A percentile compares a stretch with the other conserved stretches of the same genome.
These are phyloP conservation scores for Aphelenchoides fujianensis DNA, from an alignment of 1,140 invertebrate genomes.

Conservation along the genomic window DNA sequence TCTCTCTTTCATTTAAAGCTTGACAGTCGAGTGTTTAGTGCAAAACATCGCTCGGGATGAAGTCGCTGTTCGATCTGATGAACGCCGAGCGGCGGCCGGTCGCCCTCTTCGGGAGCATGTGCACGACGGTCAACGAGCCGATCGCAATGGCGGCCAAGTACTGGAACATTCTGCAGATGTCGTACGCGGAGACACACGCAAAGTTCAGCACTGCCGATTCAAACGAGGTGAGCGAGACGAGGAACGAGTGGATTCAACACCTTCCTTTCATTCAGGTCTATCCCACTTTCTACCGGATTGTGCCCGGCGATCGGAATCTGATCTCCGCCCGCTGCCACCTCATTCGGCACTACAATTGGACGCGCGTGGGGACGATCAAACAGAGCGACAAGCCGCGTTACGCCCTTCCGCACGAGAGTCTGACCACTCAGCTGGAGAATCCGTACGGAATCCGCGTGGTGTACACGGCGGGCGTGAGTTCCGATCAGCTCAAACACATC, in stretches of 20 bases:
- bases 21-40: slow-evolving; percentile 83
- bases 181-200: slow-evolving; percentile 95
- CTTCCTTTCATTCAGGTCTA: too few species aligned
- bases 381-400: slow-evolving; percentile 87
- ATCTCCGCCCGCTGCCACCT: slow-evolving; percentile 84
- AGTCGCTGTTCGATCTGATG: slow-evolving; percentile 97
- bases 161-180: slow-evolving; percentile 90
- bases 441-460: slow-evolving; percentile 74
- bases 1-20: too few species aligned
- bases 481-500: slow-evolving; percentile 74
- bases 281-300: slow-evolving; percentile 72
- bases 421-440: slow-evolving; percentile 81
- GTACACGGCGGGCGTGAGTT: slow-evolving; percentile 85
- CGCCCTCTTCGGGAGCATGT: slow-evolving; percentile 92
- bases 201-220: slow-evolving; percentile 95
- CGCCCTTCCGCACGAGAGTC: slow-evolving; percentile 82
- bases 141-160: slow-evolving; percentile 94
- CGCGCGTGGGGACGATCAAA: slow-evolving; percentile 89
- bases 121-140: slow-evolving; percentile 90
- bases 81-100: slow-evolving; percentile 80
- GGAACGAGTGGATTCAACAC: too few species aligned
- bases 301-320: slow-evolving; percentile 90
- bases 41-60: slow-evolving; percentile 93
- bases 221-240: too few species aligned
- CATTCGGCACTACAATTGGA: slow-evolving; percentile 90